Evolutionary conservation across 2,113 vertebrate species (phyloP).

Genomic region (Brachyhypopomus gauderio): DNA sequence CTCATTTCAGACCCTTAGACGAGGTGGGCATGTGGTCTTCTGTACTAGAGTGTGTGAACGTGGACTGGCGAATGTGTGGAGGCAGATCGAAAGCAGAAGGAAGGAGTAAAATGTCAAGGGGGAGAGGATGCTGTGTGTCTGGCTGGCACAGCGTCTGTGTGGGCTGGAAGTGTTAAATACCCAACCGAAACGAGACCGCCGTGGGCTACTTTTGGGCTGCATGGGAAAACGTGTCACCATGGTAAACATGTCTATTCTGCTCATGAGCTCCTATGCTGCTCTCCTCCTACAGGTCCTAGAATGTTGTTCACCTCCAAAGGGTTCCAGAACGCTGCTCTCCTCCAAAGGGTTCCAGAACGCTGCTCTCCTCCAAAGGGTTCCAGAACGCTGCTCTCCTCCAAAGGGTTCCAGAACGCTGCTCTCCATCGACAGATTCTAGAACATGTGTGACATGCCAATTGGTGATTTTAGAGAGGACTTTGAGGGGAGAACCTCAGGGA

Average conservation of each 20-base stretch:
- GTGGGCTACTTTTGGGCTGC: constrained; percentile 1
- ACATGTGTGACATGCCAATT: neutral
- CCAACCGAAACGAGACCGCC: neutral
- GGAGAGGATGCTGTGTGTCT: constrained; percentile 15
- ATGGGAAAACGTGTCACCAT: neutral
- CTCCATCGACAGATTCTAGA: neutral
- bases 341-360: neutral
- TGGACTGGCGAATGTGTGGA: neutral
- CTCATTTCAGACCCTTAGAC: constrained; percentile 22
- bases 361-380: neutral
- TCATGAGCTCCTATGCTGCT: neutral
- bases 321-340: neutral
- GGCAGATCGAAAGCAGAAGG: constrained; percentile 12
- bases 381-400: neutral
- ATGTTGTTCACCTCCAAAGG: no score
- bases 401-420: neutral
- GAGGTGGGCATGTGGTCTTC: neutral
- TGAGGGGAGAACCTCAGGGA: neutral
- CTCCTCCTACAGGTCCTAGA: neutral
- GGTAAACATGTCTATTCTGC: no score
- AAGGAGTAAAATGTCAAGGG: constrained; percentile 1
- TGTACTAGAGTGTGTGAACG: constrained; percentile 21
- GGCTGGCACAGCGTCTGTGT: neutral
- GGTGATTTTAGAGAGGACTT: neutral
- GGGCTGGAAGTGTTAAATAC: neutral